Base-by-base conservation (phyloP, 2,888 invertebrate genomes). In the Thymelicus acteon region DNA sequence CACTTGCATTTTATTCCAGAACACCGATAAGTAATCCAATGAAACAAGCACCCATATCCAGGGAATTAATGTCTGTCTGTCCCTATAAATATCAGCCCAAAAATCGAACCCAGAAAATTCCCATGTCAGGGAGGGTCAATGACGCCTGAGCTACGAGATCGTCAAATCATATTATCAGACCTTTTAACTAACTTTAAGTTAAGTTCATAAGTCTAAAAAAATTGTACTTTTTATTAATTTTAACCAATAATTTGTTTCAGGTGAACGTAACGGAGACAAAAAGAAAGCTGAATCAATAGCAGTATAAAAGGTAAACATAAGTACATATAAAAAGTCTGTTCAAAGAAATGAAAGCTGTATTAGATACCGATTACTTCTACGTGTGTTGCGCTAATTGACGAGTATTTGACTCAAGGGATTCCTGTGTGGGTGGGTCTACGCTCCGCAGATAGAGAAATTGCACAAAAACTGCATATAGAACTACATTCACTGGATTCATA, bases 261-360 rank as follows among this genome's bases (percentile, higher is more conserved):
- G 65, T 65, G 48, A 68, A 19, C 48, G 60, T 13, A n/a, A 31
- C 44, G 31, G 15, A 65, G 64, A 44, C 24, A 48, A 65, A 39
- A 65, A 70, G 70, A 70, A 70, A 70, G 60, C 49, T 63, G 57
- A 60, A 54, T 15, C 63, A 24, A 60, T 60, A 70, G 58, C 64
- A 15, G 39, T 61, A 61, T 66, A 71, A 57, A 60, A 66, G 71
- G 66, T 66, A 24, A 19, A 64, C 58, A 39, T 15, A 66, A 60
- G n/a, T n/a, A n/a, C n/a, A n/a, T n/a, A n/a, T 40, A 66, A 60
- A 66, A 66, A 66, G 44, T 40, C 8, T 31, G 24, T 71, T 71
- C 66, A 66, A 48, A 71, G 71, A 71, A 71, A 61, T 71, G 66
- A 71, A 71, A 67, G 67, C 60, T 37, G 66, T 57, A 47, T 47